These are phyloP conservation scores for Novumbra hubbsi DNA, from an alignment of 2,797 vertebrate species.

Conservation along the genomic window DNA sequence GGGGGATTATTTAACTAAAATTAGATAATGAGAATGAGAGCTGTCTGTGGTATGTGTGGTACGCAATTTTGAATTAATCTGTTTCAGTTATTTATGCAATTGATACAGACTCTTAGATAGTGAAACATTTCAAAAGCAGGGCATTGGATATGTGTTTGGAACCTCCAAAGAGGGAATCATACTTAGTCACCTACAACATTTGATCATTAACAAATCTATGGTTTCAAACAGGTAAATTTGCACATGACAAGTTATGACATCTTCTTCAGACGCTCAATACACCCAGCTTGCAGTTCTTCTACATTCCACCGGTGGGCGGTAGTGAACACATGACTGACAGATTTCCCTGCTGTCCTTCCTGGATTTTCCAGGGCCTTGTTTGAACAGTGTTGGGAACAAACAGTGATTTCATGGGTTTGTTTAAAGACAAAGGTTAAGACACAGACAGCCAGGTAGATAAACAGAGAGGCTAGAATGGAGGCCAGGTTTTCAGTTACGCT, in stretches of 20 bases:
- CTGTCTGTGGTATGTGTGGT: too few relatives aligned
- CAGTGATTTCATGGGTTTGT: constrained; percentile 68
- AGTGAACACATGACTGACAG: constrained; percentile 53
- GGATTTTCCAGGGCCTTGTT: constrained; percentile 44
- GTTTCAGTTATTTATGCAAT: too few relatives aligned
- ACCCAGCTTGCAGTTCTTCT: constrained; percentile 22
- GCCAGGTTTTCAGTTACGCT: constrained; percentile 50
- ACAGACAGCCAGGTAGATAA: constrained; percentile 58
- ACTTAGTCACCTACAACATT: background rate
- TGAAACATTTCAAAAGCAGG: too few relatives aligned
- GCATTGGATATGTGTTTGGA: too few relatives aligned
- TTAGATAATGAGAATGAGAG: too few relatives aligned
- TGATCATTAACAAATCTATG: background rate
- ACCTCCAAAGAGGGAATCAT: too few relatives aligned
- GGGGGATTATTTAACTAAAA: too few relatives aligned
- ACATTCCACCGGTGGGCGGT: constrained; percentile 72
- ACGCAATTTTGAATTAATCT: too few relatives aligned
- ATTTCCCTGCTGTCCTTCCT: constrained; percentile 25
- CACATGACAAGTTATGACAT: background rate
- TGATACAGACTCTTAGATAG: too few relatives aligned
- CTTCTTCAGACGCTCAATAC: background rate
- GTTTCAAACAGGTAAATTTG: background rate
- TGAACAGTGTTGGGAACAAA: constrained; percentile 57
- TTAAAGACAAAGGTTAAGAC: constrained; percentile 67
- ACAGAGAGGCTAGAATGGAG: constrained; percentile 55